A percentile compares a stretch with the other conserved stretches of the same genome.
Conservation (phyloP, 2,888 invertebrate species). For the Eudemis profundana region DNA sequence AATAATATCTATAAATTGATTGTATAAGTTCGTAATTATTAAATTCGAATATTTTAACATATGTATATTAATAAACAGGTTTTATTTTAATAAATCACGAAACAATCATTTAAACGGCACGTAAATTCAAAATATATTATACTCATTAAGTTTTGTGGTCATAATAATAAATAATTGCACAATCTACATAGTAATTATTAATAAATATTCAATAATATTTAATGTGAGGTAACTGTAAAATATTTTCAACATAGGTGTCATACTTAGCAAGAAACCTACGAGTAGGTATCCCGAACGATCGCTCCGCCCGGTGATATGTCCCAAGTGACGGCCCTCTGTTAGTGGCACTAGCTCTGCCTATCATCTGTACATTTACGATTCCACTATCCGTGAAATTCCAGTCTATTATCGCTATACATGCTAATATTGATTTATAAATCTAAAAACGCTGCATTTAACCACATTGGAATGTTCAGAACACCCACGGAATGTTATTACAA, state of each 20-base stretch:
- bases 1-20: constrained; percentile 86
- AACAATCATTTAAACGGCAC: constrained; percentile 71
- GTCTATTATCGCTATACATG: not conserved
- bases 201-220: constrained; percentile 58
- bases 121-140: constrained; percentile 67
- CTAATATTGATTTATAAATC: not conserved
- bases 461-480: constrained; percentile 5
- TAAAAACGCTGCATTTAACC: not conserved
- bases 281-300: constrained; percentile 52
- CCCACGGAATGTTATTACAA: not conserved
- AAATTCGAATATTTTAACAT: constrained; percentile 86
- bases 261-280: constrained; percentile 52
- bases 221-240: constrained; percentile 56
- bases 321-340: constrained; percentile 49
- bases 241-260: constrained; percentile 48
- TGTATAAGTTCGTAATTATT: constrained; percentile 86
- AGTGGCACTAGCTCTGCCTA: constrained; percentile 11
- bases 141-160: constrained; percentile 64
- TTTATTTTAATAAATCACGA: constrained; percentile 82
- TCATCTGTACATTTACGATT: not conserved
- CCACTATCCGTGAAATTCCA: not conserved
- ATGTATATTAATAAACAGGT: constrained; percentile 86
- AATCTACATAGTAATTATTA: constrained; percentile 64
- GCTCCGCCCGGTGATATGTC: constrained; percentile 61
- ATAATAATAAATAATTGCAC: constrained; percentile 71